A percentile compares a stretch with the other conserved stretches of the same genome.
Conservation (phyloP, 2,113 vertebrate species). For the Galeopterus variegatus region DNA sequence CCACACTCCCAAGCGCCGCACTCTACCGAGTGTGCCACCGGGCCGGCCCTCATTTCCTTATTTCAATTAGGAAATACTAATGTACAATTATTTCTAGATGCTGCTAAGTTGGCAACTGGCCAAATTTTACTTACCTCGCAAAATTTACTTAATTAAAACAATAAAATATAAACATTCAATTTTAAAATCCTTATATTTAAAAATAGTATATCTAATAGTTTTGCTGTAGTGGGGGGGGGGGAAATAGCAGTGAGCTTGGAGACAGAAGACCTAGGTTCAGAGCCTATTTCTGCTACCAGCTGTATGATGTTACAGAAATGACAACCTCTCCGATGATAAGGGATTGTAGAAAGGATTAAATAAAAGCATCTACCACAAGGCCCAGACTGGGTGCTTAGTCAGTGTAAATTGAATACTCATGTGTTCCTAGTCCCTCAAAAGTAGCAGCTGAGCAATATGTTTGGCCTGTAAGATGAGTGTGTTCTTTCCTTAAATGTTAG, state of each 20-base stretch:
- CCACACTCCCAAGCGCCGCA: too few species aligned
- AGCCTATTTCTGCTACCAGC: not conserved
- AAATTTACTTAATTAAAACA: constrained; percentile 42
- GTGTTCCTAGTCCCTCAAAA: not conserved
- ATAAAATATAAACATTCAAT: not conserved
- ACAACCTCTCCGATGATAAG: not conserved
- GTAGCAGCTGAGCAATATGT: not conserved
- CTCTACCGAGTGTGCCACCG: too few species aligned
- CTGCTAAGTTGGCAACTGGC: not conserved
- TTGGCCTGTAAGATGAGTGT: not conserved
- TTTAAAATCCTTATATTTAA: not conserved
- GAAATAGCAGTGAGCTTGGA: not conserved
- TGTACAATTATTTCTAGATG: not conserved
- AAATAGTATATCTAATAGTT: not conserved
- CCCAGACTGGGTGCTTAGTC: not conserved
- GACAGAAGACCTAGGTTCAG: not conserved
- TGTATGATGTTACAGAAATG: not conserved
- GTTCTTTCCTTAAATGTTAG: not conserved
- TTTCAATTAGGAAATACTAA: not conserved
- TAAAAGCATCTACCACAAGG: not conserved
- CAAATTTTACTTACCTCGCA: constrained; percentile 13
- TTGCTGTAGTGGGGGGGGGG: not conserved
- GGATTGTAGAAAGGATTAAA: not conserved
- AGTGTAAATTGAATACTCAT: not conserved
- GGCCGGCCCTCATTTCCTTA: constrained; percentile 2